Conservation (phyloP, 2,797 vertebrate species). For the Aotus griseimembra region DNA sequence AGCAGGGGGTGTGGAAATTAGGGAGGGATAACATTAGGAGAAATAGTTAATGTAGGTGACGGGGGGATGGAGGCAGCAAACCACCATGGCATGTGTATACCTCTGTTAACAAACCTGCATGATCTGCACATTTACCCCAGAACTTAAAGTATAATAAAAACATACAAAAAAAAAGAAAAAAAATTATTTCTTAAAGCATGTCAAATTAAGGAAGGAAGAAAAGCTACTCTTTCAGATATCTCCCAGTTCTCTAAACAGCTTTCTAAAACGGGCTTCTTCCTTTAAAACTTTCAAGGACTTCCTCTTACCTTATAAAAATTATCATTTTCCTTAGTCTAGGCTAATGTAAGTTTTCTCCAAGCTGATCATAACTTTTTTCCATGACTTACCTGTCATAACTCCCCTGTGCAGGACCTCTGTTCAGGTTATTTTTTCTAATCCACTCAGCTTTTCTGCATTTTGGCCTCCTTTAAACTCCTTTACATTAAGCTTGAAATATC, state of each 20-base stretch:
- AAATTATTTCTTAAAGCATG: neutral
- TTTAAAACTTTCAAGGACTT: neutral
- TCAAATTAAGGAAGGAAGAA: neutral
- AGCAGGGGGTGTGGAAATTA: no score
- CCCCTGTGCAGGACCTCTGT: neutral
- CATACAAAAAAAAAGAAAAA: no score
- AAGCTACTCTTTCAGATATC: neutral
- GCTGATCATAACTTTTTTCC: no score
- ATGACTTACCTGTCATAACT: neutral
- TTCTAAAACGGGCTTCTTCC: neutral
- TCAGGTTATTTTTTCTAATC: neutral
- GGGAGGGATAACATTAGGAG: no score
- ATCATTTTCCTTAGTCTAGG: accelerated
- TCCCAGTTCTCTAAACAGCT: neutral
- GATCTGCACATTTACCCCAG: no score
- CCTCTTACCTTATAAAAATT: neutral
- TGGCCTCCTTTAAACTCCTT: neutral
- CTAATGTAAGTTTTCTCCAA: neutral
- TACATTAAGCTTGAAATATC: neutral
- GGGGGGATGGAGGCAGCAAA: no score
- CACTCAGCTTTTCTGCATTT: no score
- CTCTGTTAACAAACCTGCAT: no score
- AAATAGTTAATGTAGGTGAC: no score
- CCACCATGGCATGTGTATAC: no score
- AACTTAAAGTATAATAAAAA: no score